Evolutionary conservation across 1,140 invertebrate species (phyloP).

Genomic region (Cardiocondyla obscurior): DNA sequence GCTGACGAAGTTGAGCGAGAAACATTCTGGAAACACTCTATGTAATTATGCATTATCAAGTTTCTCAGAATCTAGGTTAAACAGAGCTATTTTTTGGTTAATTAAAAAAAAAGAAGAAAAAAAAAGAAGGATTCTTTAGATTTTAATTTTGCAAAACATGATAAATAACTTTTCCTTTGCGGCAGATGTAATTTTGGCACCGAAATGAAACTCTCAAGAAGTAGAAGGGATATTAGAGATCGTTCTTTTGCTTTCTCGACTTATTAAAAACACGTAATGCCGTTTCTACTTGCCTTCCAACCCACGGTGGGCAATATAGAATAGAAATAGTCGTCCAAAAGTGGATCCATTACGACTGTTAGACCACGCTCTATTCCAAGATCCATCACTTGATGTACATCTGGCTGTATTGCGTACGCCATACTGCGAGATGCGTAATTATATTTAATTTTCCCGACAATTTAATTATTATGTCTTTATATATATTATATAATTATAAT

Average conservation of each 20-base stretch:
- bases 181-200: not conserved
- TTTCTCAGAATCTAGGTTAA: constrained; percentile 8
- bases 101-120: constrained; percentile 23
- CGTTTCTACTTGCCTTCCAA: constrained; percentile 72
- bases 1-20: constrained; percentile 2
- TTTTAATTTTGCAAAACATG: constrained; percentile 2
- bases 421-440: too few relatives aligned
- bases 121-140: not conserved
- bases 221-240: not conserved
- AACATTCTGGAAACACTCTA: constrained; percentile 7
- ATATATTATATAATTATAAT: too few relatives aligned
- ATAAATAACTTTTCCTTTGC: constrained; percentile 12
- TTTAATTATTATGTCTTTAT: too few relatives aligned
- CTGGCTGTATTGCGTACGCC: too few relatives aligned
- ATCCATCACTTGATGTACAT: constrained; percentile 22
- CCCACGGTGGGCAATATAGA: constrained; percentile 74
- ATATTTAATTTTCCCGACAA: not conserved
- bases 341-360: constrained; percentile 80
- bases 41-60: constrained; percentile 30
- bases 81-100: not conserved
- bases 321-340: constrained; percentile 84
- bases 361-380: constrained; percentile 79
- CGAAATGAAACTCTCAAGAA: not conserved
- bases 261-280: not conserved
- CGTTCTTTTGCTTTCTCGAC: not conserved